These are phyloP conservation scores for Labroides dimidiatus DNA, from an alignment of 2,797 vertebrate genomes.

Conservation along the genomic window DNA sequence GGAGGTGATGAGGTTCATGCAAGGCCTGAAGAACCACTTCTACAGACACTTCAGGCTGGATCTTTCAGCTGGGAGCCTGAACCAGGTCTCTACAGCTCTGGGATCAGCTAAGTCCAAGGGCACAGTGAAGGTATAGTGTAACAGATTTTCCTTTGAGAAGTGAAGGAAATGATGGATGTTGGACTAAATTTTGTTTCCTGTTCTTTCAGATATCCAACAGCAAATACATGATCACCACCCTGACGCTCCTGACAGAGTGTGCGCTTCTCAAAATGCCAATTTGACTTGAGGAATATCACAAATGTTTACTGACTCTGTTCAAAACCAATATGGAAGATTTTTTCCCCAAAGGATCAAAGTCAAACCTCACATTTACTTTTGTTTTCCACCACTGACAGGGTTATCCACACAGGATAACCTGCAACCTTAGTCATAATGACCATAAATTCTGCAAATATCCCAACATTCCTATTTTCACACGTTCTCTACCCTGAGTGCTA, in stretches of 20 bases:
- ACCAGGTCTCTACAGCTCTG: constrained; percentile 89
- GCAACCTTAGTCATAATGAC: not conserved
- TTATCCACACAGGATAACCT: too few species aligned
- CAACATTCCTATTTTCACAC: not conserved
- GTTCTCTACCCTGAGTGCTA: not conserved
- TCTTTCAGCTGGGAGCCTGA: constrained; percentile 88
- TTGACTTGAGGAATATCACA: constrained; percentile 40
- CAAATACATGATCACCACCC: constrained; percentile 85
- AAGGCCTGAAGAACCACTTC: constrained; percentile 90
- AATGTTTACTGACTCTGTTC: not conserved
- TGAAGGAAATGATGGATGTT: not conserved
- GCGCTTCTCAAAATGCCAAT: constrained; percentile 84
- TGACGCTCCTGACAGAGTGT: constrained; percentile 93
- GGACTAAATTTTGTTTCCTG: constrained; percentile 19
- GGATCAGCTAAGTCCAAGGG: constrained; percentile 89
- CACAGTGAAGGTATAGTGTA: constrained; percentile 88
- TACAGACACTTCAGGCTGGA: constrained; percentile 93
- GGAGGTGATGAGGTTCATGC: constrained; percentile 89
- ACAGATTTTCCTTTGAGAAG: not conserved
- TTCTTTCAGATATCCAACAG: constrained; percentile 88
- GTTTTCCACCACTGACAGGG: too few species aligned
- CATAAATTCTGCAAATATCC: too few species aligned
- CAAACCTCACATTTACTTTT: too few species aligned
- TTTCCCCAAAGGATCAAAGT: not conserved
- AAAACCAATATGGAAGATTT: not conserved